Conservation (phyloP, 2,797 vertebrate species). For the Ispidina picta region DNA sequence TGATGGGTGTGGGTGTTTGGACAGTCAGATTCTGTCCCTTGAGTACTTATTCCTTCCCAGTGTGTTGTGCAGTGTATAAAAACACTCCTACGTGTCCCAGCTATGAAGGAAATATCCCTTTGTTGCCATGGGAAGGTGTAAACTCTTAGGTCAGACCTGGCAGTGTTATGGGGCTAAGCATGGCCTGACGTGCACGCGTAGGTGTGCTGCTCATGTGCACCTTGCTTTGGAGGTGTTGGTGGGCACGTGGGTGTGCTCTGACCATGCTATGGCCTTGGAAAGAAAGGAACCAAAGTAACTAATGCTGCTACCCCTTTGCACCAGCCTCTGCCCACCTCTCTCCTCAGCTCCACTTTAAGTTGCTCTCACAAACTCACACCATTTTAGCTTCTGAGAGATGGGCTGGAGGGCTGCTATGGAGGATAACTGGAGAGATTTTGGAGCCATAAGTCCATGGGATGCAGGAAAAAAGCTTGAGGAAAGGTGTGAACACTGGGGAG, state of each 20-base stretch:
- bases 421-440: neutral
- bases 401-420: neutral
- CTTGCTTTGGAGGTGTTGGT: neutral
- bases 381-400: neutral
- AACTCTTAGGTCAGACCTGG: neutral
- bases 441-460: neutral
- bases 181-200: neutral
- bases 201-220: no score
- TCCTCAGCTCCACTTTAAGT: neutral
- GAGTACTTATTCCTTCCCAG: no score
- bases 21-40: neutral
- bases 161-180: no score
- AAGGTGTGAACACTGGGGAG: neutral
- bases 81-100: neutral
- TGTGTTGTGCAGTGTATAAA: no score
- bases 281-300: neutral
- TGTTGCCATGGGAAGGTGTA: fast-evolving
- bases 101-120: neutral
- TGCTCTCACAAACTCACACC: neutral
- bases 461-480: neutral
- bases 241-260: neutral
- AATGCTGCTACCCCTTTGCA: neutral
- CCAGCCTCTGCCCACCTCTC: neutral
- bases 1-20: neutral
- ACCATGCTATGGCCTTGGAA: neutral